Evolutionary conservation across 1,140 invertebrate species (phyloP).

Genomic region (Drosophila nasuta): DNA sequence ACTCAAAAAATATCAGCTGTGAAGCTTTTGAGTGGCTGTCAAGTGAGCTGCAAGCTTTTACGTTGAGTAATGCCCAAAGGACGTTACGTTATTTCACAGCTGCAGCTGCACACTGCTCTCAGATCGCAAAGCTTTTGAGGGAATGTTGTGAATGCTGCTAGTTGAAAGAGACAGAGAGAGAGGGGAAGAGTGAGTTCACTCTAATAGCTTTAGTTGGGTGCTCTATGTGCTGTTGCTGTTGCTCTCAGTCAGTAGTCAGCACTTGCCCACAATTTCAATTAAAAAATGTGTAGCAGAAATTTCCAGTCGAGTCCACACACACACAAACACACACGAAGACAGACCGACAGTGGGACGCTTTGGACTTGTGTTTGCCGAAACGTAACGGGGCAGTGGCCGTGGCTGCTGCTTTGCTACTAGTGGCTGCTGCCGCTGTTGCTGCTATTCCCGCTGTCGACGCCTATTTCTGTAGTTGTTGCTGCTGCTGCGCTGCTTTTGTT

Average conservation of each 20-base stretch:
- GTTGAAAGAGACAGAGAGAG: no score
- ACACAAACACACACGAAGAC: conserved; percentile 28
- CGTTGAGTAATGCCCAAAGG: conserved; percentile 12
- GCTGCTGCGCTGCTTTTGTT: conserved; percentile 35
- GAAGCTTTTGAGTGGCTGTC: conserved; percentile 35
- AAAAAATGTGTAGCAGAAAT: conserved; percentile 76
- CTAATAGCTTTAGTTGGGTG: conserved; percentile 24
- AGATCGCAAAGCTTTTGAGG: not conserved
- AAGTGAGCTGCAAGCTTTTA: conserved; percentile 19
- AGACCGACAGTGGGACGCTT: conserved; percentile 53
- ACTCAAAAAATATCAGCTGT: conserved; percentile 12
- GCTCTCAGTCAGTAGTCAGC: conserved; percentile 10
- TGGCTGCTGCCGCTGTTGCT: conserved; percentile 31
- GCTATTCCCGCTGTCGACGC: conserved; percentile 46
- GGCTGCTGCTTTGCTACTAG: conserved; percentile 60
- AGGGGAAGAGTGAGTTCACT: not conserved
- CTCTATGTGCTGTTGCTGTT: conserved; percentile 15
- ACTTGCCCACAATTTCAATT: conserved; percentile 69
- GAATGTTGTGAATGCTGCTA: not conserved
- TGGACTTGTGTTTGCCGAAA: conserved; percentile 74
- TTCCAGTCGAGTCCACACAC: conserved; percentile 71
- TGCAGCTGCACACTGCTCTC: not conserved
- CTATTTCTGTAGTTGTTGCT: conserved; percentile 40
- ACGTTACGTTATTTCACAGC: conserved; percentile 11
- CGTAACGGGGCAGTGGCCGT: conserved; percentile 81